Percentiles rank a stretch among this genome's conserved stretches.
These are phyloP conservation scores for Clupea harengus DNA, from an alignment of 2,113 vertebrate species.

Conservation along the genomic window DNA sequence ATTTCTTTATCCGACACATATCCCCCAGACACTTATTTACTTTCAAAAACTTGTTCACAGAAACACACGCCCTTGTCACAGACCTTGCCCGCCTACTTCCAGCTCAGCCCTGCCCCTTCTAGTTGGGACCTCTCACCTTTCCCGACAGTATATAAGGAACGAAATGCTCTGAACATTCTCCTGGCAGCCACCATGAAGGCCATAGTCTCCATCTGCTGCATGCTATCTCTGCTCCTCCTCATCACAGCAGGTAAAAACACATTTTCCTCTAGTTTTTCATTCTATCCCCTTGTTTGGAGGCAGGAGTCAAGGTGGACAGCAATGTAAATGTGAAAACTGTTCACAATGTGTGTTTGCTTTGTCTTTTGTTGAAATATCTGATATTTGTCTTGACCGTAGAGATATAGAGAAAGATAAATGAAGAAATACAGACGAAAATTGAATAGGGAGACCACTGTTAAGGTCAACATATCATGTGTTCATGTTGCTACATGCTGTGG, in stretches of 20 bases:
- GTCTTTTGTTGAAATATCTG: background rate
- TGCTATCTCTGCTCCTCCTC: conserved; percentile 68
- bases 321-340: background rate
- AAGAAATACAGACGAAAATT: background rate
- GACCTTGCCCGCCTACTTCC: conserved; percentile 44
- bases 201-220: conserved; percentile 69
- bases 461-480: background rate
- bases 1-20: background rate
- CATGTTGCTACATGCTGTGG: background rate
- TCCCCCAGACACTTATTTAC: background rate
- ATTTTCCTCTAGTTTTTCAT: background rate
- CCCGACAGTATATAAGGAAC: conserved; percentile 69
- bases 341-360: background rate
- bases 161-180: conserved; percentile 66
- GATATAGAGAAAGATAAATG: background rate
- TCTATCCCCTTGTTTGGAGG: background rate
- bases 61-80: conserved; percentile 38
- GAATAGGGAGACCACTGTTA: too few relatives aligned
- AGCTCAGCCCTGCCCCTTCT: conserved; percentile 49
- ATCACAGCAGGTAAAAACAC: conserved; percentile 69
- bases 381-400: background rate
- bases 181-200: conserved; percentile 80
- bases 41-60: background rate
- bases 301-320: background rate
- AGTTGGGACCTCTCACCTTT: conserved; percentile 69